These are phyloP conservation scores for Odocoileus hemionus DNA, from an alignment of 2,113 vertebrate species.

Conservation along the genomic window DNA sequence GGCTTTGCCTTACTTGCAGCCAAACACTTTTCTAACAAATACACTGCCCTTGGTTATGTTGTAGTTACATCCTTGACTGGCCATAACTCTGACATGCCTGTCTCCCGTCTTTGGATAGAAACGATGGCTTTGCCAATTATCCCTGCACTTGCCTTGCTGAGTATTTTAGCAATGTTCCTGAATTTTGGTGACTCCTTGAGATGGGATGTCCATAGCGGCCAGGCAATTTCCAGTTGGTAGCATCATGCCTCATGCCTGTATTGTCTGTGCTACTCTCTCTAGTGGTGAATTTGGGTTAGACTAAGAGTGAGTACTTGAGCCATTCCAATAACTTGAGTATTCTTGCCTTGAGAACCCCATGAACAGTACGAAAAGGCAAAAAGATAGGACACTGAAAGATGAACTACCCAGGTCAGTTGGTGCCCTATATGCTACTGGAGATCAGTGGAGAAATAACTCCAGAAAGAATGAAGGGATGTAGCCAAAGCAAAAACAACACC, in stretches of 20 bases:
- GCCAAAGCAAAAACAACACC: too few relatives aligned
- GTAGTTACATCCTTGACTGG: background rate
- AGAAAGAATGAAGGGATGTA: too few relatives aligned
- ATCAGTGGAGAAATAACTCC: too few relatives aligned
- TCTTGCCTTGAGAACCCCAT: too few relatives aligned
- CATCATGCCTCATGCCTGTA: background rate
- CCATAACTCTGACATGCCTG: background rate
- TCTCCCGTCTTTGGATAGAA: background rate
- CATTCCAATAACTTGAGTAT: background rate
- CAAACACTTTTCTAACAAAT: background rate
- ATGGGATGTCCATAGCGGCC: background rate
- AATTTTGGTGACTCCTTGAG: background rate
- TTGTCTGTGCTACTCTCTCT: background rate
- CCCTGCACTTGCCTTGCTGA: background rate
- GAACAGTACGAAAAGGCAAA: too few relatives aligned
- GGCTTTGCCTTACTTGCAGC: background rate
- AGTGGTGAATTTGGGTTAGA: background rate
- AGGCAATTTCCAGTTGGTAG: background rate
- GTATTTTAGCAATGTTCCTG: background rate
- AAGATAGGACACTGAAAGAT: too few relatives aligned
- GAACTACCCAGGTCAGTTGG: too few relatives aligned
- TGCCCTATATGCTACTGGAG: too few relatives aligned
- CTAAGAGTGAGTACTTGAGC: background rate
- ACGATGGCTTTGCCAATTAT: background rate
- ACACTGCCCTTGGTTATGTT: background rate